phyloP scores from a whole-genome alignment of 2,113 vertebrate species.

The Lophochroa leadbeateri region DNA sequence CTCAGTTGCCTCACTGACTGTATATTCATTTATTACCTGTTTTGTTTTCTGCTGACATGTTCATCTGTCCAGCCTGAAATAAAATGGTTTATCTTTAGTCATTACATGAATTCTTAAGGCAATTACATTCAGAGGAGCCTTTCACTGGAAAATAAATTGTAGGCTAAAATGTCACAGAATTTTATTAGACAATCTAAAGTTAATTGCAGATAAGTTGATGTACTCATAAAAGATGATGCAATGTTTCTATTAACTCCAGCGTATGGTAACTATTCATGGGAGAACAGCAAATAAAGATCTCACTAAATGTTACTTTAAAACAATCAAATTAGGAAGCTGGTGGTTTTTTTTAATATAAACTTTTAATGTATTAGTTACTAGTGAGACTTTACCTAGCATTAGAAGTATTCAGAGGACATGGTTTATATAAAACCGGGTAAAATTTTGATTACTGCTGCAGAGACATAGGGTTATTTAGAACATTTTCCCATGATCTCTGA shows the following conservation, averaged over 20 bases:
- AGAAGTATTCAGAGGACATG: not conserved
- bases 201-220: slow-evolving; percentile 78
- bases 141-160: slow-evolving; percentile 72
- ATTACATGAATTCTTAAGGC: slow-evolving; percentile 41
- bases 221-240: slow-evolving; percentile 74
- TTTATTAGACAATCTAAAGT: slow-evolving; percentile 77
- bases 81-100: slow-evolving; percentile 45
- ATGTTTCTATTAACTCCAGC: slow-evolving; percentile 41
- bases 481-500: not conserved
- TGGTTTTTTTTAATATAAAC: not conserved
- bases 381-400: not conserved
- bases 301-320: not conserved
- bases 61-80: slow-evolving; percentile 51
- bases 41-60: not conserved
- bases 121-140: slow-evolving; percentile 61
- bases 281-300: not conserved
- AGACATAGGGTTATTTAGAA: not conserved
- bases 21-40: not conserved
- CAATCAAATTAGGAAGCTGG: not conserved
- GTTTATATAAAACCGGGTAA: not conserved
- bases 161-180: slow-evolving; percentile 75
- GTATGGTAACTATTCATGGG: slow-evolving; percentile 37
- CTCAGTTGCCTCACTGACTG: not conserved
- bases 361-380: not conserved
- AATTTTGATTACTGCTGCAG: not conserved